Percentiles rank a stretch among this genome's conserved stretches.
Evolutionary conservation across 2,113 vertebrate genomes (phyloP).

Genomic region (Corythaixoides concolor): DNA sequence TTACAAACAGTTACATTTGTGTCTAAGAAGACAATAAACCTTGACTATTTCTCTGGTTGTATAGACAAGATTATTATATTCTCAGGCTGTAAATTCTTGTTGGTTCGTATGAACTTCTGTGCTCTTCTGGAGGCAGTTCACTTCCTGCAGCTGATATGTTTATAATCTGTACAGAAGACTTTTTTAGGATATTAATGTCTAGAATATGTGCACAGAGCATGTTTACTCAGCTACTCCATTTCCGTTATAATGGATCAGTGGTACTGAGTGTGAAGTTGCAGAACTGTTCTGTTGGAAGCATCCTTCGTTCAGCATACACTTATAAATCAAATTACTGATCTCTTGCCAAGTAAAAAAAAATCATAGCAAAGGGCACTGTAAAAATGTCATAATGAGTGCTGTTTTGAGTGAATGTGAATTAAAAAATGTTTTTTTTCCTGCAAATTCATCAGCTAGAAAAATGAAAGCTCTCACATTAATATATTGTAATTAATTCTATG

Average conservation of each 20-base stretch:
- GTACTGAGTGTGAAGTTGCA: background rate
- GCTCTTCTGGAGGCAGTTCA: background rate
- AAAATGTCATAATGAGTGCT: background rate
- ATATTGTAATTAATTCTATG: background rate
- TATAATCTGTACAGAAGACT: background rate
- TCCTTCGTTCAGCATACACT: background rate
- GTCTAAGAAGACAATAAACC: background rate
- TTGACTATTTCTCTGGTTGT: background rate
- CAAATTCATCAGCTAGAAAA: background rate
- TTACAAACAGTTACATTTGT: background rate
- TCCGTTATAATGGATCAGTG: background rate
- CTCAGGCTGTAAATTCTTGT: background rate
- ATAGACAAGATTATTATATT: background rate
- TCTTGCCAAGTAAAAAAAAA: background rate
- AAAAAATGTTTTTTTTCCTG: background rate
- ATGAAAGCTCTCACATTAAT: background rate
- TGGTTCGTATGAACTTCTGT: background rate
- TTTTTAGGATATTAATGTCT: background rate
- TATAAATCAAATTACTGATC: background rate
- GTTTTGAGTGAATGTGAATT: slow-evolving; percentile 4
- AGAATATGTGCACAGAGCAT: background rate
- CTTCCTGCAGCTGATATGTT: background rate
- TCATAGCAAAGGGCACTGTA: background rate
- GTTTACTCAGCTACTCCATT: background rate
- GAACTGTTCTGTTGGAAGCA: background rate